Conservation (phyloP, 1,140 invertebrate genomes). For the Trichomalopsis sarcophagae region DNA sequence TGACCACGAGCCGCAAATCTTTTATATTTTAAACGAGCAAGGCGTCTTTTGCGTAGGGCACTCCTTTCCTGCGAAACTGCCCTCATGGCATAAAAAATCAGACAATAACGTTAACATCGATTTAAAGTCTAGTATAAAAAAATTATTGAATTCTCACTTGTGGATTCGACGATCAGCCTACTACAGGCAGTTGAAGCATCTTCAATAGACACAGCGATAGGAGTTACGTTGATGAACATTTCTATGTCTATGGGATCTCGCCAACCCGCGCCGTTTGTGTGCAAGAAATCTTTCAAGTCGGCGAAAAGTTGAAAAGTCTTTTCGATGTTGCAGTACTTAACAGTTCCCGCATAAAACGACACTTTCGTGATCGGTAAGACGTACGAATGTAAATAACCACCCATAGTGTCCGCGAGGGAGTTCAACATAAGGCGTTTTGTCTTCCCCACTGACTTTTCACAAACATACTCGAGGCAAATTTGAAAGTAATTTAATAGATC, state of each 20-base stretch:
- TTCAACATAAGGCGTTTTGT: slow-evolving; percentile 74
- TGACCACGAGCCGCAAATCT: not conserved
- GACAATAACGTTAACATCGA: not conserved
- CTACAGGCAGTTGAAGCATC: not conserved
- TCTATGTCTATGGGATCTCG: slow-evolving; percentile 61
- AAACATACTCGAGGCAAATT: slow-evolving; percentile 71
- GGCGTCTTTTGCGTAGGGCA: not conserved
- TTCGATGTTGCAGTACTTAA: slow-evolving; percentile 75
- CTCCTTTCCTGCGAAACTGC: not conserved
- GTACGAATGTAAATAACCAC: slow-evolving; percentile 76
- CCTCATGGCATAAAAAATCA: not conserved
- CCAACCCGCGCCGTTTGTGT: slow-evolving; percentile 78
- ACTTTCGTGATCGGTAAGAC: slow-evolving; percentile 76
- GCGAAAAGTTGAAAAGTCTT: slow-evolving; percentile 76
- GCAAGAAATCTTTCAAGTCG: slow-evolving; percentile 75
- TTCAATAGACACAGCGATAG: not conserved
- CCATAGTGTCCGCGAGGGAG: slow-evolving; percentile 75
- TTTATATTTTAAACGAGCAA: not conserved
- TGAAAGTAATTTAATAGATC: slow-evolving; percentile 75
- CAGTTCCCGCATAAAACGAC: slow-evolving; percentile 78
- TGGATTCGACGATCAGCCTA: slow-evolving; percentile 22
- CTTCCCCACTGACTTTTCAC: slow-evolving; percentile 68
- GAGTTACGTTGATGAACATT: slow-evolving; percentile 35
- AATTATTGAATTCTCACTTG: slow-evolving; percentile 18
- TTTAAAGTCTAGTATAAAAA: not conserved